These are phyloP conservation scores for Zelleria hepariella DNA, from an alignment of 2,888 invertebrate species.

Conservation along the genomic window DNA sequence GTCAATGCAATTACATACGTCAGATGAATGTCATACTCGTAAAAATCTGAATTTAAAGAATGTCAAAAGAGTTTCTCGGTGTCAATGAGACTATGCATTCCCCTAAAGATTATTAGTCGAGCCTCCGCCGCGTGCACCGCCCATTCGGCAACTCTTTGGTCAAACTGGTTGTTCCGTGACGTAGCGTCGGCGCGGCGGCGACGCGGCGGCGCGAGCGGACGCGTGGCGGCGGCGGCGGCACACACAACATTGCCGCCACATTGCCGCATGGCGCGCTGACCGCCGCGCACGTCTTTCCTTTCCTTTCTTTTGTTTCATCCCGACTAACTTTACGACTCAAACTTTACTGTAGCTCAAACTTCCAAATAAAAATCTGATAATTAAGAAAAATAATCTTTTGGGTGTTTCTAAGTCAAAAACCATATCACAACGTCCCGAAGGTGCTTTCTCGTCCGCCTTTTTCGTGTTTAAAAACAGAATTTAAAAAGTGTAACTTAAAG, in stretches of 20 bases:
- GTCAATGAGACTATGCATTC: too few species aligned
- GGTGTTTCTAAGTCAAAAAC: too few species aligned
- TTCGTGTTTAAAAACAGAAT: background rate
- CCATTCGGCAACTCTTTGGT: background rate
- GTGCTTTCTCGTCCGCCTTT: slow-evolving; percentile 21
- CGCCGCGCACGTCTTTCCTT: slow-evolving; percentile 20
- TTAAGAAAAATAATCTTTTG: too few species aligned
- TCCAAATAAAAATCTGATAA: too few species aligned
- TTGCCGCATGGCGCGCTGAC: slow-evolving; percentile 31
- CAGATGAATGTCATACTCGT: background rate
- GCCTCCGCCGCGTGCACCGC: too few species aligned
- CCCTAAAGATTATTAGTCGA: too few species aligned
- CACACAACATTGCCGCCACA: slow-evolving; percentile 22
- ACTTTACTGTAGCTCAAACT: background rate
- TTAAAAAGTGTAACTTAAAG: background rate
- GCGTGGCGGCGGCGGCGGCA: slow-evolving; percentile 10
- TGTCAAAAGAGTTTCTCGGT: background rate
- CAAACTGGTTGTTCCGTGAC: slow-evolving; percentile 14
- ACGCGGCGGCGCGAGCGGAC: slow-evolving; percentile 11
- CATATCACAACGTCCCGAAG: slow-evolving; percentile 11
- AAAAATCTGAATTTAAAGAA: background rate
- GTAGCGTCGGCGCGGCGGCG: slow-evolving; percentile 4
- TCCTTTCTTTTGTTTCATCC: slow-evolving; percentile 18
- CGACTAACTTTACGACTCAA: background rate
- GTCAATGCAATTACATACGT: too few species aligned